phyloP scores from a whole-genome alignment of 2,888 invertebrate species.

The Eupithecia centaureata region DNA sequence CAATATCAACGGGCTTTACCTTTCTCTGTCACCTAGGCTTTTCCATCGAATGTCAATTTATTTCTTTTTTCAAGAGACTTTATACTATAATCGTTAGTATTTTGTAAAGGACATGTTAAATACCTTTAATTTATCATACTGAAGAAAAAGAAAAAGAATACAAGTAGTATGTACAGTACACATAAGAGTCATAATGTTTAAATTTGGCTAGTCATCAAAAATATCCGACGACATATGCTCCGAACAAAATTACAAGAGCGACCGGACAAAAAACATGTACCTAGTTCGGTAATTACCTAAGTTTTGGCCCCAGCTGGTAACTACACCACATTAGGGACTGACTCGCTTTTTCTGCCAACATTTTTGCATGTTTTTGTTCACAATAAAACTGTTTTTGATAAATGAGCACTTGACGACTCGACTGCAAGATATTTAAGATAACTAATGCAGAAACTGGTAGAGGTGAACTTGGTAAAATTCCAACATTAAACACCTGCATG shows the following conservation, averaged over 20 bases:
- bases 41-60: neutral
- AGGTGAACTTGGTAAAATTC: neutral
- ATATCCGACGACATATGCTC: neutral
- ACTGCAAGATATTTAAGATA: conserved; percentile 17
- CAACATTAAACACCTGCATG: neutral
- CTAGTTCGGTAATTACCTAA: conserved; percentile 37
- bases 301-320: conserved; percentile 35
- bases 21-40: neutral
- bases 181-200: neutral
- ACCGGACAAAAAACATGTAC: conserved; percentile 35
- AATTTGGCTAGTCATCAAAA: conserved; percentile 5
- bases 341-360: conserved; percentile 27
- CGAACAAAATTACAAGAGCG: conserved; percentile 29
- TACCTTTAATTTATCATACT: too few relatives aligned
- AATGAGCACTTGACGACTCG: conserved; percentile 13
- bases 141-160: too few relatives aligned
- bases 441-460: neutral
- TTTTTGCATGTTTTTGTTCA: conserved; percentile 37
- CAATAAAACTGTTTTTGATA: conserved; percentile 32
- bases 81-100: too few relatives aligned
- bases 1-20: neutral
- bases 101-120: too few relatives aligned
- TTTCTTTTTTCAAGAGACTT: too few relatives aligned
- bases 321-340: conserved; percentile 29
- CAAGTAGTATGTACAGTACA: neutral